These are phyloP conservation scores for Cyprinodon brontotheroides DNA, from an alignment of 2,113 vertebrate species.

Conservation along the genomic window DNA sequence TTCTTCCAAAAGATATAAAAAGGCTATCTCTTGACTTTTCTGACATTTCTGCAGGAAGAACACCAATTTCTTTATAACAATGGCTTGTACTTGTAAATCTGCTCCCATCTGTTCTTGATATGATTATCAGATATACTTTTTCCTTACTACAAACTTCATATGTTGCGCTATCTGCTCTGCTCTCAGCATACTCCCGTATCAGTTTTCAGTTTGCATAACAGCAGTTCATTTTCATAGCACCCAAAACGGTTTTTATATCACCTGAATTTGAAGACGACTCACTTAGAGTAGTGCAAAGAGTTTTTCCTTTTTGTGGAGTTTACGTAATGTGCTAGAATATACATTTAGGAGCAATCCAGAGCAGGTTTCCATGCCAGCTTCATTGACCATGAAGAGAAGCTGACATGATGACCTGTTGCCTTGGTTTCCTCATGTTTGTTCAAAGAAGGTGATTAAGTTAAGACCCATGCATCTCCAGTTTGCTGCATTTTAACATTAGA, in stretches of 20 bases:
- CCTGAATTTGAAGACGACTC: not conserved
- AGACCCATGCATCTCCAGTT: slow-evolving; percentile 34
- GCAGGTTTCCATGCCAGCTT: slow-evolving; percentile 38
- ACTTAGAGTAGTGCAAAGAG: not conserved
- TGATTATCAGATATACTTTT: not conserved
- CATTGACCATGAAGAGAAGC: slow-evolving; percentile 36
- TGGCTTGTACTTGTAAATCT: slow-evolving; percentile 7
- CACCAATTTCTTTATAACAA: slow-evolving; percentile 25
- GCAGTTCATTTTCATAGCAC: slow-evolving; percentile 36
- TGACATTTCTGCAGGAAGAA: slow-evolving; percentile 37
- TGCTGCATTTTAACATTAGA: slow-evolving; percentile 65
- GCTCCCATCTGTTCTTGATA: not conserved
- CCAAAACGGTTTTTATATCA: slow-evolving; percentile 34
- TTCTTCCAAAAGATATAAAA: not conserved
- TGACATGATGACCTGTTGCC: slow-evolving; percentile 71
- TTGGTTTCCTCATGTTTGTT: slow-evolving; percentile 73
- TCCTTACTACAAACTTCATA: slow-evolving; percentile 30
- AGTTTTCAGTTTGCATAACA: slow-evolving; percentile 55
- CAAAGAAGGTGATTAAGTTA: slow-evolving; percentile 48
- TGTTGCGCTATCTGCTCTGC: slow-evolving; percentile 12
- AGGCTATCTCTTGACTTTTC: not conserved
- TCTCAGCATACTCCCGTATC: not conserved
- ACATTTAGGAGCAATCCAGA: not conserved
- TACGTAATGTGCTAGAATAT: not conserved
- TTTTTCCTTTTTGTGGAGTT: not conserved